Evolutionary conservation across 2,797 vertebrate genomes (phyloP), one percentile per base, ranked within the genome.

Genomic region (Argya squamiceps): DNA sequence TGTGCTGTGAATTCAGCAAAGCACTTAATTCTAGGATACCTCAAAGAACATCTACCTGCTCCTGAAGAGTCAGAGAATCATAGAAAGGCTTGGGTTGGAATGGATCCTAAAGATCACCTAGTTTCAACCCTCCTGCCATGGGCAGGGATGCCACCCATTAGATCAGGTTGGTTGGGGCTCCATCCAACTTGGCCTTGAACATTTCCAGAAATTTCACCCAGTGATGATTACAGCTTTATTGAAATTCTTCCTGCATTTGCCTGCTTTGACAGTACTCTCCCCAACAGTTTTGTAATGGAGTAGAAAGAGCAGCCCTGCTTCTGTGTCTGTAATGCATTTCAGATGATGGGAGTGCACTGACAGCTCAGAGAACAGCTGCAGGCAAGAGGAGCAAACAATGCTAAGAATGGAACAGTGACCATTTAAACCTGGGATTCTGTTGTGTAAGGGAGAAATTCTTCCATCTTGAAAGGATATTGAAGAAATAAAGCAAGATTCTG

Each of bases 381-480:
- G 67, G 67, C 46, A 6, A 84, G 77, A 75, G 65, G 9, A 90
- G 39, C 46, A 92, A 88, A 69, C 43, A 69, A 56, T 18, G 36
- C 49, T 68, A 65, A 71, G 67, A 89, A 78, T 0, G 3, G 50
- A 88, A 79, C 3, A 84, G 14, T 32, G 24, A 14, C 27, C 11
- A 7, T 73, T 69, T 62, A 86, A 84, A 73, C 69, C 30, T 83
- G 68, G 22, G 50, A 26, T 76, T 47, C 55, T 84, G 59, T 95
- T 95, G 59, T 73, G 39, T 93, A 96, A 96, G 46, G n/a, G 58
- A 89, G n/a, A 15, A 69, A 36, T 93, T 87, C 67, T 84, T 91
- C 89, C 50, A 47, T 91, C 84, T 69, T 65, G 84, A 92, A 87
- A 96, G 84, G 89, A 95, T 94, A 92, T 79, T 87, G 70, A 64